Base-by-base conservation (phyloP, 2,113 vertebrate genomes). In the Rhizomys pruinosus region DNA sequence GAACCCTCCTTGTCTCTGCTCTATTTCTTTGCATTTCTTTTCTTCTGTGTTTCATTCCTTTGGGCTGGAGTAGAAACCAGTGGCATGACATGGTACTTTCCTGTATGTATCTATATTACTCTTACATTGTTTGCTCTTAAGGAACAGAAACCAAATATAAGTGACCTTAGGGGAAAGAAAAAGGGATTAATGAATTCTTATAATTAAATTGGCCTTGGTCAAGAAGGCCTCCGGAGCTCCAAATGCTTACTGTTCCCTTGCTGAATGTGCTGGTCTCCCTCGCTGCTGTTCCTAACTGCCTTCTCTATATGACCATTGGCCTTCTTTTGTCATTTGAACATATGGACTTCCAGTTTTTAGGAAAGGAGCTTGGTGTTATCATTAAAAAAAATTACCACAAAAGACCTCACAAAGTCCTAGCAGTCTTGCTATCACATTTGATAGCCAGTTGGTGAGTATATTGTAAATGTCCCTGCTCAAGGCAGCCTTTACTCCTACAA, bases 111-210 rank as follows among this genome's bases (percentile, higher is more conserved):
- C 16, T 94, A 85, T 94, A 34, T n/a, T 78, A 73, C 7, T 68
- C 20, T 87, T 47, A 84, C 34, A 55, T 73, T 71, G 23, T 79
- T 84, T 84, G 44, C 11, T 69, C 44, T 66, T 87, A 63, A 79
- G 64, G 42, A 16, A 77, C 42, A 59, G 79, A 57, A 85, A 20
- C 37, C 13, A n/a, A 87, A 19, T 61, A 37, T 29, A 94, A 72
- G 47, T 25, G 73, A n/a, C 59, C 15, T 85, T 94, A 88, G 89
- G 39, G 42, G 32, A 66, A 93, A 90, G 73, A 66, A 93, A 90
- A 73, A 22, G 12, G 37, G 74, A 42, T 63, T 69, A 29, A 11
- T 69, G 20, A 79, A n/a, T 22, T 88, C 29, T 64, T 25, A 0
- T 84, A 52, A 66, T 52, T 44, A 76, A 84, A 42, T 8, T 34